Base-by-base conservation (phyloP, 2,113 vertebrate genomes). In the Leucopsar rothschildi region DNA sequence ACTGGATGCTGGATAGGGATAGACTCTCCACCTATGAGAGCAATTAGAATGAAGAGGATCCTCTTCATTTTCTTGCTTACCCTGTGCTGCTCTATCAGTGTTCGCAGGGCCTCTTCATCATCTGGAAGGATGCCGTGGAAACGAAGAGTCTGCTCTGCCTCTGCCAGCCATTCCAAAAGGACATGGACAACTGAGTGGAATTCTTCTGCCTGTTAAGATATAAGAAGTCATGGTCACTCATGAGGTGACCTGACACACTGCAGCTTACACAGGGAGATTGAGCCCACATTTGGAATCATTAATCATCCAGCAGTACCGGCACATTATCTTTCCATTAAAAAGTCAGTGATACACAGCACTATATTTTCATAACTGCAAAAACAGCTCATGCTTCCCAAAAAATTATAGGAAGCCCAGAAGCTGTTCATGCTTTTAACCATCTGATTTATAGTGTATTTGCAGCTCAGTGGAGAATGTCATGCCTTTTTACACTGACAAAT, bases 101-200 rank as follows among this genome's bases (percentile, higher is more conserved):
- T 93, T 23, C 96, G 96, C 63, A 99, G 97, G 52, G 99, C 99
- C 72, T 99, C 99, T 71, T 99, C 99, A 33, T 99, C 99, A 17
- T 99, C 99, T 28, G 99, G 99, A 84, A 99, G 98, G 88, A 98
- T 89, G 11, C 99, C 99, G 5, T 99, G 99, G 97, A 99, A 99
- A 95, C 99, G 99, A 64, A 99, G 98, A 90, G 98, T 97, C 96
- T 99, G 99, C 90, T 99, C 99, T 0, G 99, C 99, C 96, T 99
- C 99, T 22, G 99, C 99, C 92, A 99, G 97, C 99, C 99, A 99
- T 92, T 99, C 99, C 96, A 99, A 92, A 81, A 99, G 98, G 81
- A 99, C 98, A 19, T 99, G 99, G 68, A 99, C 99, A 29, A 99
- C 98, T 5, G 99, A 98, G 97, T 99, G 99, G 95, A 99, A 99